Evolutionary conservation across 2,888 invertebrate species (phyloP), one percentile per base, ranked within the genome.

Genomic region (Frankliniella fusca): DNA sequence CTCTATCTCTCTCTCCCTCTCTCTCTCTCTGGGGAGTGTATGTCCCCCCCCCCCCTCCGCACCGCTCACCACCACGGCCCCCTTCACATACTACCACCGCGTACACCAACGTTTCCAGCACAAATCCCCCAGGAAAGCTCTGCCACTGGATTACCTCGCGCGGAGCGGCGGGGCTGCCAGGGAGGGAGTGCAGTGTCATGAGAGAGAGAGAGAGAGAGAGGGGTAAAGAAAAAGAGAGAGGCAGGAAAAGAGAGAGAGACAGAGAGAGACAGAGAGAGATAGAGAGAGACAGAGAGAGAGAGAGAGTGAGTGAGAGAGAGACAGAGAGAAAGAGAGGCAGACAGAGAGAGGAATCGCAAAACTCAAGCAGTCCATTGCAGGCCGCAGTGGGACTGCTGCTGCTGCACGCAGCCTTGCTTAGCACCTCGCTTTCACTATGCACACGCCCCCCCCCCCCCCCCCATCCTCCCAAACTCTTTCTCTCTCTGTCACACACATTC

Each of bases 61-160:
- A 1, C 27, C 23, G 70, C 70, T 27, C 27, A 15, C n/a, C n/a
- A n/a, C n/a, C n/a, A n/a, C 54, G 12, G 54, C 38, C 5, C 38
- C 38, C 38, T 38, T 38, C 38, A 38, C 38, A 38, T 38, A 2
- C 38, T 5, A 38, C 38, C 38, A 38, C 38, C 38, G 54, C 54
- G 8, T 54, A 1, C 54, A 54, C 18, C 15, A 15, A 11, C 54
- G 70, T 76, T 76, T 76, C 27, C 70, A 76, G 23, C 70, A 76
- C 70, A 76, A 76, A 76, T 76, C 70, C 70, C 23, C 70, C 27
- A 10, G 70, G 27, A 76, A 76, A 76, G 70, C 70, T 76, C 38
- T 38, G 23, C 70, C 70, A 12, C 23, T 23, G 70, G 70, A 20
- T 70, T 70, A 70, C 70, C 7, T 7, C 10, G 54, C 54, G 54